Evolutionary conservation across 1,140 invertebrate species (phyloP), one percentile per base, ranked within the genome.

Genomic region (Telenomus remus): DNA sequence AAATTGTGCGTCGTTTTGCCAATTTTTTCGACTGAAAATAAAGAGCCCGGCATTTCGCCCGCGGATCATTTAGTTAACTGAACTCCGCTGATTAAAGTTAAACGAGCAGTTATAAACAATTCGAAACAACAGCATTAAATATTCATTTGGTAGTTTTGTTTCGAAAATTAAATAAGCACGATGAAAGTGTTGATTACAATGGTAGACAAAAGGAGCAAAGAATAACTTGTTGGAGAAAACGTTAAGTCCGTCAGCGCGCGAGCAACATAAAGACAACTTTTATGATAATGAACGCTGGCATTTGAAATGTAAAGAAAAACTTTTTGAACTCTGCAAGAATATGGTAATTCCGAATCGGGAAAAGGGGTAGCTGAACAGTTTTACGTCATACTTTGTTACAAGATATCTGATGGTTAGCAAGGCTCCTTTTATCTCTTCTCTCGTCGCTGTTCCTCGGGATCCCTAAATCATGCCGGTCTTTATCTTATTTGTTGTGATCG

Each of bases 401-500:
- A 53, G 16, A 61, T 50, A 61, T 43, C 59, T 46, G 33, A 19
- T 53, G 19, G 16, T 27, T 12, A 12, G 39, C 27, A 55, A 27
- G 19, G 16, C 51, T 64, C 50, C 50, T 61, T 61, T 10, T n/a
- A 15, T 0, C 12, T 8, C 54, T 54, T 47, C 50, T 47, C 54
- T 49, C 35, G 12, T 15, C 4, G n/a, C 10, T 51, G 12, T 43
- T 49, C 35, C n/a, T 65, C 14, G 14, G 34, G 48, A 33, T 48
- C 61, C 55, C 55, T 55, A 65, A 65, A 55, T 55, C 61, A 48
- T 39, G 37, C 34, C 14, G 43, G 51, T 48, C 43, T 48, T 49
- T 55, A 55, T 65, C 61, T 65, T 48, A 55, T 65, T 65, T 65
- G 50, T 54, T 65, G 51, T 55, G 61, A 65, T 55, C 61, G 48